phyloP scores from a whole-genome alignment of 2,888 invertebrate genomes.

The Aphidius colemani region DNA sequence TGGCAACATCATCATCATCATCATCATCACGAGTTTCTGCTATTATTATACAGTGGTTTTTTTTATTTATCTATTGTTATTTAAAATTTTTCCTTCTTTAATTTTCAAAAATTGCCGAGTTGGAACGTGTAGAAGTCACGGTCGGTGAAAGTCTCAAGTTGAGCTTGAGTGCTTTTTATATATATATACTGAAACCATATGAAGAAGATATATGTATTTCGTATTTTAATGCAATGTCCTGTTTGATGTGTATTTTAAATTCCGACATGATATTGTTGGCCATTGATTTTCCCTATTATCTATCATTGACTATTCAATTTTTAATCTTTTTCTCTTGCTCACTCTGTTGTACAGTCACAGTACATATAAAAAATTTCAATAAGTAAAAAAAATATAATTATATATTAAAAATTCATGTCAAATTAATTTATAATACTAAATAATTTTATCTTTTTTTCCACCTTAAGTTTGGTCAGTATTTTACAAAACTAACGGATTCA shows the following conservation, averaged over 20 bases:
- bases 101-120: slow-evolving; percentile 45
- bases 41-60: slow-evolving; percentile 42
- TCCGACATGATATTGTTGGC: background rate
- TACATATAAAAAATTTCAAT: too few relatives aligned
- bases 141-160: slow-evolving; percentile 53
- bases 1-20: slow-evolving; percentile 36
- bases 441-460: background rate
- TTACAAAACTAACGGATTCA: background rate
- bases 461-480: background rate
- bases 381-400: too few relatives aligned
- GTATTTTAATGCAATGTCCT: too few relatives aligned
- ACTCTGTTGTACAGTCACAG: too few relatives aligned
- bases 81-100: slow-evolving; percentile 40
- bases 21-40: slow-evolving; percentile 44
- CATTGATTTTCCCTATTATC: background rate
- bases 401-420: too few relatives aligned
- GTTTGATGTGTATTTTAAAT: slow-evolving; percentile 3
- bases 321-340: too few relatives aligned
- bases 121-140: slow-evolving; percentile 54
- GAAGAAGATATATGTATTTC: too few relatives aligned
- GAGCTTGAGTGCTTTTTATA: slow-evolving; percentile 22
- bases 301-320: too few relatives aligned
- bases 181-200: background rate
- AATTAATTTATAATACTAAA: too few relatives aligned
- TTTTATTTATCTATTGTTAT: too few relatives aligned